These are phyloP conservation scores for Grantiella picta DNA, from an alignment of 2,113 vertebrate species.

Conservation along the genomic window DNA sequence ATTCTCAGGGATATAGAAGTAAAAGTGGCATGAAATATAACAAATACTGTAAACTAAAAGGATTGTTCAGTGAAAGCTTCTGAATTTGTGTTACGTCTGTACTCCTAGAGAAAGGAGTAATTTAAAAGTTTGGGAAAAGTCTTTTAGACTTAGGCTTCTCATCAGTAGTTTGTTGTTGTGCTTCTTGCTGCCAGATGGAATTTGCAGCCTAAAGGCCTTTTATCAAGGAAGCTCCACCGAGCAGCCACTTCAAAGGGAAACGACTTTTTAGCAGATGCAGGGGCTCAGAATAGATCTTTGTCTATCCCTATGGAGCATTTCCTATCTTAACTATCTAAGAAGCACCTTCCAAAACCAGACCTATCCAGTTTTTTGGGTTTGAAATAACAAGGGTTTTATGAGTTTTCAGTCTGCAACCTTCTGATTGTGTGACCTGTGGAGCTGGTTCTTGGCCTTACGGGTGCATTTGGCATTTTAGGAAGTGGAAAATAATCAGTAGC, in stretches of 20 bases:
- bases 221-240: conserved; percentile 1
- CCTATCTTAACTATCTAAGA: background rate
- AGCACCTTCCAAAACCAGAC: conserved; percentile 4
- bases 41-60: background rate
- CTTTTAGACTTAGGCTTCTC: background rate
- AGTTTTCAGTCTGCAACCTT: background rate
- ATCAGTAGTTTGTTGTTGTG: background rate
- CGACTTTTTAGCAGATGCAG: background rate
- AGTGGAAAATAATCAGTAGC: background rate
- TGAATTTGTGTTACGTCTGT: background rate
- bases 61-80: background rate
- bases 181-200: conserved; percentile 8
- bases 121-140: background rate
- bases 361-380: background rate
- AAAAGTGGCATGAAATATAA: conserved; percentile 2
- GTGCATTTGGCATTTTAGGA: background rate
- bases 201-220: conserved; percentile 9
- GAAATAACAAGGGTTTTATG: background rate
- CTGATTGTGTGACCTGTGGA: background rate
- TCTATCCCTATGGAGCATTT: background rate
- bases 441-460: background rate
- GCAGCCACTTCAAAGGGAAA: conserved; percentile 23
- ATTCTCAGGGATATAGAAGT: conserved; percentile 9
- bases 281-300: conserved; percentile 24
- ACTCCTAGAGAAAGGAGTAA: background rate